A percentile compares a stretch with the other conserved stretches of the same genome.
phyloP scores from a whole-genome alignment of 2,888 invertebrate genomes.

The Pardosa pseudoannulata region DNA sequence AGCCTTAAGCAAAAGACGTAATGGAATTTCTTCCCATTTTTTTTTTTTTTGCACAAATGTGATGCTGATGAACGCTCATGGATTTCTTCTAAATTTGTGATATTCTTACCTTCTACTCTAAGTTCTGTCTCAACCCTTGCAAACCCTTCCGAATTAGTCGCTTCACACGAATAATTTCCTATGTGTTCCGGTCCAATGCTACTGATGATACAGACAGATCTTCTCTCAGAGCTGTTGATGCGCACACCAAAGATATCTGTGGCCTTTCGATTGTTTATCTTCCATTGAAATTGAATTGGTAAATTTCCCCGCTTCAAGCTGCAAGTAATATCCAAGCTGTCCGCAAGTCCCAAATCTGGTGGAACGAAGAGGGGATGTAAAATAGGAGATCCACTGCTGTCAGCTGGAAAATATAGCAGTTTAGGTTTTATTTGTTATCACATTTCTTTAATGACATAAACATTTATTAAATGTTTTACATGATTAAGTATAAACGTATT shows the following conservation, averaged over 20 bases:
- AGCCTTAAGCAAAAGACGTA: too few relatives aligned
- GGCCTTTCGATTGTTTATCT: constrained; percentile 27
- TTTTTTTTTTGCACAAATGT: too few relatives aligned
- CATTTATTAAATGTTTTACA: too few relatives aligned
- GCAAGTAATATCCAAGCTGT: constrained; percentile 54
- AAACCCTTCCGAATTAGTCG: not conserved
- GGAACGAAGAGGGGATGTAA: constrained; percentile 54
- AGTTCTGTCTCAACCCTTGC: not conserved
- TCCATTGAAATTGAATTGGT: constrained; percentile 60
- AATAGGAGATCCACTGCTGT: constrained; percentile 27
- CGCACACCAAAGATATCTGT: not conserved
- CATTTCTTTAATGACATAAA: too few relatives aligned
- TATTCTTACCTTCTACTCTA: constrained; percentile 26
- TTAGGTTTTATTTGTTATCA: too few relatives aligned
- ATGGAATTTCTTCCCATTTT: too few relatives aligned
- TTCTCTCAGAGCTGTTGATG: constrained; percentile 48
- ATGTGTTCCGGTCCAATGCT: constrained; percentile 42
- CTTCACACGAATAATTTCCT: constrained; percentile 65
- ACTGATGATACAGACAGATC: constrained; percentile 44
- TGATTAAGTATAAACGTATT: too few relatives aligned
- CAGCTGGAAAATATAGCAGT: not conserved
- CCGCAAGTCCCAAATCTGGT: constrained; percentile 47
- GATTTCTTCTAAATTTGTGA: too few relatives aligned
- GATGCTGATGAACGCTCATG: too few relatives aligned
- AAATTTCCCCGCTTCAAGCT: constrained; percentile 52